These are phyloP conservation scores for Drosophila sechellia DNA, from an alignment of 1,140 invertebrate species.

Conservation along the genomic window DNA sequence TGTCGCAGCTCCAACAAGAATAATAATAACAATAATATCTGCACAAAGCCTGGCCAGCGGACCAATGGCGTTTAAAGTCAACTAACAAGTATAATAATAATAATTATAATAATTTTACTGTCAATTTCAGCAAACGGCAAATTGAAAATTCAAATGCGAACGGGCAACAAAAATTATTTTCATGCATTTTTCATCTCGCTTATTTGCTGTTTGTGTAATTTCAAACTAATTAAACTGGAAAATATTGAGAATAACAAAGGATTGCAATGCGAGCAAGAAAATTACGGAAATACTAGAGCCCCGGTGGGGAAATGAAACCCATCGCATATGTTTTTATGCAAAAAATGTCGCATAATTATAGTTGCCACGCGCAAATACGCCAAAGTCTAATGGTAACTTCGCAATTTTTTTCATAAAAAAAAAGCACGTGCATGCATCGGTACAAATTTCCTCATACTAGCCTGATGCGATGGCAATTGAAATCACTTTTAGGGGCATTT, in stretches of 20 bases:
- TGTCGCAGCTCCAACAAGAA: slow-evolving; percentile 2
- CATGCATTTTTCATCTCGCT: slow-evolving; percentile 32
- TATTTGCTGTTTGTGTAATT: slow-evolving; percentile 28
- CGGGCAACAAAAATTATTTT: slow-evolving; percentile 14
- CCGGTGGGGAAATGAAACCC: background rate
- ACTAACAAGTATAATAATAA: slow-evolving; percentile 20
- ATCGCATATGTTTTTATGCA: too few relatives aligned
- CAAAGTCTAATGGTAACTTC: too few relatives aligned
- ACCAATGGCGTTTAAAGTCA: slow-evolving; percentile 20
- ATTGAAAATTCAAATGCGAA: slow-evolving; percentile 31
- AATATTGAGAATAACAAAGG: slow-evolving; percentile 22
- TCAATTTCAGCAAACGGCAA: slow-evolving; percentile 39
- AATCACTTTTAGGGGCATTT: slow-evolving; percentile 23
- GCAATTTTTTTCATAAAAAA: too few relatives aligned
- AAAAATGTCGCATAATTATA: too few relatives aligned
- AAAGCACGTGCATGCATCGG: too few relatives aligned
- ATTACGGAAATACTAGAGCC: slow-evolving; percentile 2
- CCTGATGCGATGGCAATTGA: slow-evolving; percentile 17
- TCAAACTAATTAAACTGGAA: slow-evolving; percentile 43
- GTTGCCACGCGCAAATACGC: too few relatives aligned
- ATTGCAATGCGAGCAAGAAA: background rate
- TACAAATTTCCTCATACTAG: too few relatives aligned
- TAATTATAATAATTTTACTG: slow-evolving; percentile 43
- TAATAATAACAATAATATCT: slow-evolving; percentile 3
- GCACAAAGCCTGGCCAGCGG: background rate